A percentile compares a stretch with the other conserved stretches of the same genome.
phyloP scores from a whole-genome alignment of 2,113 vertebrate genomes.

The Mandrillus leucophaeus region DNA sequence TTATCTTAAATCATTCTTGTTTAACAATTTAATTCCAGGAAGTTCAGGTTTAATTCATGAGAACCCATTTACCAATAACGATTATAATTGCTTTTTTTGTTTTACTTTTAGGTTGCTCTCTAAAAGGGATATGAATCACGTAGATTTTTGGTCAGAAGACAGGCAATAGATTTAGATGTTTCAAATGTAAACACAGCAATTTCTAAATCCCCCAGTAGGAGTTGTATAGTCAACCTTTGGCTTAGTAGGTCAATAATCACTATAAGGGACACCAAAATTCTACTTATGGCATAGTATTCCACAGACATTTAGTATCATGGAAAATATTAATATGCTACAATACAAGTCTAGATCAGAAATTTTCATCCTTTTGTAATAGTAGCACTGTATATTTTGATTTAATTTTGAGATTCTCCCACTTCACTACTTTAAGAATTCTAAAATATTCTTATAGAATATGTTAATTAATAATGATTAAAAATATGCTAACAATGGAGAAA shows the following conservation, averaged over 20 bases:
- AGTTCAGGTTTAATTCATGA: constrained; percentile 70
- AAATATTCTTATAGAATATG: neutral
- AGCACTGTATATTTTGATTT: neutral
- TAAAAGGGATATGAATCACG: constrained; percentile 65
- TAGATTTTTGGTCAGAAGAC: constrained; percentile 33
- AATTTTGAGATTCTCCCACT: constrained; percentile 6
- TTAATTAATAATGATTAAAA: neutral
- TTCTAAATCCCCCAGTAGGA: neutral
- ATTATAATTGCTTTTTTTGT: constrained; percentile 52
- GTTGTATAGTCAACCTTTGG: neutral
- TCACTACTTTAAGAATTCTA: neutral
- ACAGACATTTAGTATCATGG: neutral
- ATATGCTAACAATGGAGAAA: neutral
- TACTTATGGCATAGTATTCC: constrained; percentile 9
- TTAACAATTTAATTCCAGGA: constrained; percentile 76
- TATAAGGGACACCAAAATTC: neutral
- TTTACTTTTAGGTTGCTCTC: constrained; percentile 61
- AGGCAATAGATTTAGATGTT: constrained; percentile 47
- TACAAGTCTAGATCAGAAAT: neutral
- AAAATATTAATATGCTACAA: neutral
- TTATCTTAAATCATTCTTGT: constrained; percentile 72
- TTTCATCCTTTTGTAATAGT: neutral
- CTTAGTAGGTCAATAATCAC: neutral
- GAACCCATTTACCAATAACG: constrained; percentile 68
- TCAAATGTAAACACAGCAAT: constrained; percentile 48